A percentile compares a stretch with the other conserved stretches of the same genome.
Evolutionary conservation across 2,888 invertebrate genomes (phyloP).

Genomic region (Cheilosia scutellata): DNA sequence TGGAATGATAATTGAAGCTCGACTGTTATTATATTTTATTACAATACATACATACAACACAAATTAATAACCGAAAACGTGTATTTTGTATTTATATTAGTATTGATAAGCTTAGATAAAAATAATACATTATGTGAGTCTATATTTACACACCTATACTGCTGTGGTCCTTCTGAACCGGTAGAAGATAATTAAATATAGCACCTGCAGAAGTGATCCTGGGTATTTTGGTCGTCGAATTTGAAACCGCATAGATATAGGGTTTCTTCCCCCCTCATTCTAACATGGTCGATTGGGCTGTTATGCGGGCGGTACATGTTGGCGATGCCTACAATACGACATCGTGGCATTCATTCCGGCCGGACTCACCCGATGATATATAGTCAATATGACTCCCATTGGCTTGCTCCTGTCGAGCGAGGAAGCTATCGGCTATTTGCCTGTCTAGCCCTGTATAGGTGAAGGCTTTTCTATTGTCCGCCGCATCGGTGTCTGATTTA

Average conservation of each 20-base stretch:
- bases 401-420: constrained; percentile 82
- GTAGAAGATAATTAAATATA: constrained; percentile 64
- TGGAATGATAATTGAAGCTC: constrained; percentile 42
- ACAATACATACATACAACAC: constrained; percentile 4
- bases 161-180: constrained; percentile 22
- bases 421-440: constrained; percentile 83
- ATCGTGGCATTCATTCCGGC: constrained; percentile 80
- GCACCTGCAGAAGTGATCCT: constrained; percentile 69
- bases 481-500: constrained; percentile 82
- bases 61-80: constrained; percentile 52
- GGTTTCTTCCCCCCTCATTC: constrained; percentile 28
- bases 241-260: constrained; percentile 56
- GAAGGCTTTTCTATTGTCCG: constrained; percentile 80
- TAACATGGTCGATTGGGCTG: constrained; percentile 20
- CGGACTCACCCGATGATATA: constrained; percentile 79
- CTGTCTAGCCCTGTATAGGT: constrained; percentile 83
- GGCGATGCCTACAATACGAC: constrained; percentile 80
- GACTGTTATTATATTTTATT: constrained; percentile 31
- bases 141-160: constrained; percentile 62
- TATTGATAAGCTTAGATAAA: constrained; percentile 56
- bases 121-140: constrained; percentile 66
- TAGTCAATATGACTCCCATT: constrained; percentile 82
- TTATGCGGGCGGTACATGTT: not conserved
- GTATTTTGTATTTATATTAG: constrained; percentile 25
- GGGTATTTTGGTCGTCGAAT: constrained; percentile 60